Base-by-base conservation (phyloP, 2,888 invertebrate genomes). In the Invenusta paracnida region DNA sequence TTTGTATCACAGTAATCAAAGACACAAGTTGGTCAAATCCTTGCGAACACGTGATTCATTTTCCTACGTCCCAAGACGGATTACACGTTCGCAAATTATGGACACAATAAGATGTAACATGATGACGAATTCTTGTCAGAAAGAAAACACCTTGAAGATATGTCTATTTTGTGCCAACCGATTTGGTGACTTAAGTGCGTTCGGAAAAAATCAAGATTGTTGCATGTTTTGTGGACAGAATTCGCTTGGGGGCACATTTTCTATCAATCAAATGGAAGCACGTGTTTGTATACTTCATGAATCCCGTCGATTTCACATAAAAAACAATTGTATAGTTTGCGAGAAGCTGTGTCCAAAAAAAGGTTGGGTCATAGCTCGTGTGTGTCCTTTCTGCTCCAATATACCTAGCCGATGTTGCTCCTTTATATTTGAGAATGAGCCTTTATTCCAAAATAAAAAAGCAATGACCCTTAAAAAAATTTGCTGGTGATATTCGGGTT, bases 91-190 rank as follows among this genome's bases (percentile, higher is more conserved):
- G 5, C 66, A 67, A 84, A 84, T 84, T 0, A 84, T 84, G 84
- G 0, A 17, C 17, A 28, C 67, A 17, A 84, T 67, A 67, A 1
- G 84, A 66, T 84, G 84, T 67, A 66, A 29, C 0, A 84, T 67
- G 66, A 66, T 30, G 29, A 84, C 28, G 1, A 29, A 29, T 17
- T 25, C 67, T 27, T 2, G n/a, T 48, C 29, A 84, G 1, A 84
- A 84, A 29, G n/a, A 0, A 27, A 83, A 30, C 27, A 1, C 67
- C 1, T 67, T 84, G 28, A 84, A 67, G 30, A 84, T 84, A 25
- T 84, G 84, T 27, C 23, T 23, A 13, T 23, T 81, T 1, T 84
- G 84, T 84, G 84, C 84, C 25, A 84, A 84, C 25, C 73, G 25
- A 23, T 23, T 2, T 73, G 11, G 23, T 2, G 73, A 23, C 2